Base-by-base conservation (phyloP, 2,797 vertebrate genomes). In the Spondyliosoma cantharus region DNA sequence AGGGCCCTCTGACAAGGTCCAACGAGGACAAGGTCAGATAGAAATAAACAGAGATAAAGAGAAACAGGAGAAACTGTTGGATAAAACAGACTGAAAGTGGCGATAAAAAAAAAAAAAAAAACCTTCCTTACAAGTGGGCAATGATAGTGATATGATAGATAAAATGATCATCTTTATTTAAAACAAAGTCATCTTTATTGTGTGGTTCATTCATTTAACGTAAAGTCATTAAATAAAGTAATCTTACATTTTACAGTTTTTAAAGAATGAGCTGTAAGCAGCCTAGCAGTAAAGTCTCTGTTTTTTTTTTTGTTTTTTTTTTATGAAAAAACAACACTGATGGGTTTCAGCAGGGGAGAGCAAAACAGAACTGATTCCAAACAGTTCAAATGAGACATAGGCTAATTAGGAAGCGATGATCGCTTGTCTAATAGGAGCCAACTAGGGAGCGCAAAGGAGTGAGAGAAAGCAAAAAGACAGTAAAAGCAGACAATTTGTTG, bases 341-440 rank as follows among this genome's bases (percentile, higher is more conserved):
- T 71, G 49, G n/a, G 57, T 71, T 86, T 59, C 63, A 67, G 58
- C 52, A 15, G 53, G 76, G 58, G 61, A 83, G 60, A 80, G 37
- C 50, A 78, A 80, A 76, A 71, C 56, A 73, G 14, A 80, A 57
- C 45, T 4, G 15, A 85, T 74, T 74, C 68, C 42, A 62, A 76
- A 71, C 61, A 60, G 60, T 54, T 84, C 67, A 78, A 74, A 85
- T 79, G 75, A 85, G 50, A 81, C 32, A 4, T 2, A 15, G 24
- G 60, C 64, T 73, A 85, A 82, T 84, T 79, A 80, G 64, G 49
- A 58, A 66, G 73, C 83, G 71, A 83, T 32, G 62, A 85, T 68
- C 19, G 42, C 67, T 70, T 32, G 52, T 69, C 74, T 84, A 76
- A 86, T 79, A 67, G 69, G 62, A 76, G 54, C 49, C 20, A 32